phyloP scores from a whole-genome alignment of 2,888 invertebrate genomes.

The Caprella mutica region DNA sequence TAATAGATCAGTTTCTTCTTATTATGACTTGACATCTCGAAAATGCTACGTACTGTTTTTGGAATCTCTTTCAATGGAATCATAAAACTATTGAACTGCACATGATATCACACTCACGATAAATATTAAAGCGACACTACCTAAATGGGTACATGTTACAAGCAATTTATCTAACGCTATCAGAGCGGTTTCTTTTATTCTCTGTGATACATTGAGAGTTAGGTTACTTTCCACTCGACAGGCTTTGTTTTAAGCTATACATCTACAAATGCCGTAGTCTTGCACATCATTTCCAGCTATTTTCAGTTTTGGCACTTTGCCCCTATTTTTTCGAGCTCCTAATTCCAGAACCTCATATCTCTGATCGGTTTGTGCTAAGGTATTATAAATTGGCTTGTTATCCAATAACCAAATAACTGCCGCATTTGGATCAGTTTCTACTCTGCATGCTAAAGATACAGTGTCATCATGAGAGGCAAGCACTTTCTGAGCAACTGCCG shows the following conservation, averaged over 20 bases:
- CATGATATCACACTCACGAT: conserved; percentile 13
- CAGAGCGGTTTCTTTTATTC: conserved; percentile 22
- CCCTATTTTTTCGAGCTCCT: conserved; percentile 20
- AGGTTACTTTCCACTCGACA: conserved; percentile 66
- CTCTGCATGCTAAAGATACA: conserved; percentile 37
- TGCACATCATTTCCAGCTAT: conserved; percentile 67
- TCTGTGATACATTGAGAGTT: conserved; percentile 47
- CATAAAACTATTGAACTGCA: conserved; percentile 11
- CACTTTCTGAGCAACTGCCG: conserved; percentile 32
- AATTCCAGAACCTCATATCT: conserved; percentile 26
- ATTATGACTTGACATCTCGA: too few species aligned
- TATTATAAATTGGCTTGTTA: conserved; percentile 30
- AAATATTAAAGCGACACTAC: conserved; percentile 20
- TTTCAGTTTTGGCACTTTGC: conserved; percentile 64
- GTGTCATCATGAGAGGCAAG: conserved; percentile 35
- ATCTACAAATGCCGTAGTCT: conserved; percentile 74
- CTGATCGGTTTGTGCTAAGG: conserved; percentile 21
- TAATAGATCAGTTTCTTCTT: conserved; percentile 4
- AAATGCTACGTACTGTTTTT: too few species aligned
- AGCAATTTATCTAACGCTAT: conserved; percentile 30
- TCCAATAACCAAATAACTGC: conserved; percentile 48
- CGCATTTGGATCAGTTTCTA: conserved; percentile 57
- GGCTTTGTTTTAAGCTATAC: conserved; percentile 62
- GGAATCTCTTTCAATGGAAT: conserved; percentile 33
- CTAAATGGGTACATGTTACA: conserved; percentile 24